phyloP scores from a whole-genome alignment of 2,888 invertebrate species.

The Fissipunctia ypsillon region DNA sequence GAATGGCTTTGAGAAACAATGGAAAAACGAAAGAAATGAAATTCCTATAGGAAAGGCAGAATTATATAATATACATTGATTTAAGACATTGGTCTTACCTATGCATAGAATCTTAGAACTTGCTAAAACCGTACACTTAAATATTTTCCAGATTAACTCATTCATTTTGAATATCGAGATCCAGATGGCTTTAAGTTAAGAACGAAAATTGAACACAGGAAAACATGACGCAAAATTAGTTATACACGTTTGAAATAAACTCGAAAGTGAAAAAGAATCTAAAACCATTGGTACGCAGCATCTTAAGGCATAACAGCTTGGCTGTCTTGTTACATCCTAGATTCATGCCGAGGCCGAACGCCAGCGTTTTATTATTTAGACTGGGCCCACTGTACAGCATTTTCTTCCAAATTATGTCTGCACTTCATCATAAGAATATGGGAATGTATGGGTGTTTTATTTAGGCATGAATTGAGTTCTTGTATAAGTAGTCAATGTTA shows the following conservation, averaged over 20 bases:
- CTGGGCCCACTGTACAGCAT: conserved; percentile 72
- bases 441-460: conserved; percentile 44
- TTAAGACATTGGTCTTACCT: no score
- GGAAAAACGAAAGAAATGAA: background rate
- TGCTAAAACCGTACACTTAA: background rate
- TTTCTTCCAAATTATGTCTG: conserved; percentile 70
- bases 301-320: conserved; percentile 63
- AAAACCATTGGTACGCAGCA: conserved; percentile 41
- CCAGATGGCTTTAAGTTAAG: background rate
- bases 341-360: conserved; percentile 71
- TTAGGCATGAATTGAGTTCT: conserved; percentile 27
- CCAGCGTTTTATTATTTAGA: conserved; percentile 83
- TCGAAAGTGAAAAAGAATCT: conserved; percentile 34
- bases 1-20: background rate
- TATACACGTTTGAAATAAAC: background rate
- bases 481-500: conserved; percentile 14
- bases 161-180: background rate
- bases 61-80: background rate
- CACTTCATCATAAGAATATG: conserved; percentile 71
- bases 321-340: conserved; percentile 76
- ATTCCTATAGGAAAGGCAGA: background rate
- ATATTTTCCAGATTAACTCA: background rate
- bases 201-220: background rate
- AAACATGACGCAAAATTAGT: background rate
- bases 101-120: no score